Evolutionary conservation across 35 echinoderm and acorn worm species (phyloP).

Genomic region (Apostichopus californicus): DNA sequence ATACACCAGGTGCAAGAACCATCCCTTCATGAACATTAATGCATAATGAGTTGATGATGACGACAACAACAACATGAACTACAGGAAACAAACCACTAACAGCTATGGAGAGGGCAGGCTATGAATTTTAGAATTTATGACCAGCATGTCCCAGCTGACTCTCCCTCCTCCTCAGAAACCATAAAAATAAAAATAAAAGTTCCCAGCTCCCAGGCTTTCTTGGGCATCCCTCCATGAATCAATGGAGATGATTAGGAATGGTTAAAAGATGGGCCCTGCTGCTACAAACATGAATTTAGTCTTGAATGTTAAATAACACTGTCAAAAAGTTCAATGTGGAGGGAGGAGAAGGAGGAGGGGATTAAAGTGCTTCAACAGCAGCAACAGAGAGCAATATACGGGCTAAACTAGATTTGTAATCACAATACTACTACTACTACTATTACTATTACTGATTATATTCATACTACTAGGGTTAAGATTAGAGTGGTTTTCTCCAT

Average conservation of each 20-base stretch:
- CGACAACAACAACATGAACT: no score
- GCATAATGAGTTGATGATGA: no score
- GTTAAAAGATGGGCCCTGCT: background rate
- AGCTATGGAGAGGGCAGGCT: background rate
- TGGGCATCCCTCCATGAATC: conserved; percentile 31
- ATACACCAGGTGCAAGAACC: no score
- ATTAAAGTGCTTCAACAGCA: no score
- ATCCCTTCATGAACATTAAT: no score
- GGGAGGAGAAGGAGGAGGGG: no score
- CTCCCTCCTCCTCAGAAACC: background rate
- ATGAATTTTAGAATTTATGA: conserved; percentile 4
- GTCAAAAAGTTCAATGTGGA: background rate
- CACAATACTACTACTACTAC: no score
- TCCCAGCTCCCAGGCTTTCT: background rate
- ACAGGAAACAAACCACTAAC: background rate
- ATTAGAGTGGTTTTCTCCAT: no score
- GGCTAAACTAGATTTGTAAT: no score
- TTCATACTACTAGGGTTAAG: no score
- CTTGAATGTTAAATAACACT: conserved; percentile 27
- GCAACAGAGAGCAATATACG: no score
- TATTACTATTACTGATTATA: no score
- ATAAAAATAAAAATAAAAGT: background rate
- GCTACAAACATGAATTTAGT: conserved; percentile 14
- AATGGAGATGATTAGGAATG: background rate
- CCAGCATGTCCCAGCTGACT: background rate